Percentiles rank a stretch among this genome's conserved stretches.
These are phyloP conservation scores for Trichomalopsis sarcophagae DNA, from an alignment of 1,140 invertebrate species.

Conservation along the genomic window DNA sequence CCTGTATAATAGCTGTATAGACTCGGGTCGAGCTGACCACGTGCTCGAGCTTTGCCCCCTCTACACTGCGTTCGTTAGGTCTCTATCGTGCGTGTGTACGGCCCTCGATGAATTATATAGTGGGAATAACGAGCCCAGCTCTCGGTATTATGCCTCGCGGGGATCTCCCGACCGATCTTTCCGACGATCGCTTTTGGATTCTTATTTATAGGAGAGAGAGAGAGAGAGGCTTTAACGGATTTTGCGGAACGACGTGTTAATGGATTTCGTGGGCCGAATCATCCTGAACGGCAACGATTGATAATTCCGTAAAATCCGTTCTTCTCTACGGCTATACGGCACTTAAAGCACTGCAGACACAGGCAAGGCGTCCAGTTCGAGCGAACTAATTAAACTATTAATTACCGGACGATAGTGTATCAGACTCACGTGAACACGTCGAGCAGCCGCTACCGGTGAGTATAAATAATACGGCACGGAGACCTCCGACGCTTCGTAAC, in stretches of 20 bases:
- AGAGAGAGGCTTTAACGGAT: neutral
- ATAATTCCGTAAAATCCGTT: neutral
- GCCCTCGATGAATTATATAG: too few species aligned
- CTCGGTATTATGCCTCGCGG: too few species aligned
- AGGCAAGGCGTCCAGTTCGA: neutral
- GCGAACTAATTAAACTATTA: conserved; percentile 47
- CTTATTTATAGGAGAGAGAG: too few species aligned
- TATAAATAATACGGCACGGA: neutral
- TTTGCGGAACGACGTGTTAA: neutral
- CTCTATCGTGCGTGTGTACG: too few species aligned
- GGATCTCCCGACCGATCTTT: too few species aligned
- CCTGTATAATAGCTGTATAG: neutral
- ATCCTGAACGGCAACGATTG: neutral
- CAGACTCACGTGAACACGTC: neutral
- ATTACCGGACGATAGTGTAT: conserved; percentile 44
- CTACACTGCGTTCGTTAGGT: too few species aligned
- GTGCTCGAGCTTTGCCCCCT: conserved; percentile 52
- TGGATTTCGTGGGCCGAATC: neutral
- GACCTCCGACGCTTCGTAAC: neutral
- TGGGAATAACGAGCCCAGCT: too few species aligned
- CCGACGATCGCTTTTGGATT: neutral
- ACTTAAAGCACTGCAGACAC: conserved; percentile 3
- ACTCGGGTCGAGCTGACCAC: conserved; percentile 41
- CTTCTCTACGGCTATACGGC: neutral
- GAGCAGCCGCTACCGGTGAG: neutral